phyloP scores from a whole-genome alignment of 2,797 vertebrate species.

The Emydoidea blandingii region DNA sequence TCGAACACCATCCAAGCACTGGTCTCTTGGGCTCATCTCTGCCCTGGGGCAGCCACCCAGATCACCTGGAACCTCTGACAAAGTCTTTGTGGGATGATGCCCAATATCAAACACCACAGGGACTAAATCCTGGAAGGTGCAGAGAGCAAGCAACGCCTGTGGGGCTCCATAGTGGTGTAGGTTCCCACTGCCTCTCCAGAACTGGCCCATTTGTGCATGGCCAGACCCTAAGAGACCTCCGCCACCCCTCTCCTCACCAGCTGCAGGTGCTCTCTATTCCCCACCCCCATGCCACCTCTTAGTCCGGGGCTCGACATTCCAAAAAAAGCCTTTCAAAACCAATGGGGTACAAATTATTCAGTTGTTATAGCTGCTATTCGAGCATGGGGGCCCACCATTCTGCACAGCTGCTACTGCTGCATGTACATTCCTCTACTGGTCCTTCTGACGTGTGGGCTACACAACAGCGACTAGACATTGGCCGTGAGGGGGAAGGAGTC shows the following conservation, averaged over 20 bases:
- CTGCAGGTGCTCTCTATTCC: fast-evolving
- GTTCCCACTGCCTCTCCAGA: fast-evolving
- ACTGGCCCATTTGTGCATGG: not conserved
- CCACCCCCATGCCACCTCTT: not conserved
- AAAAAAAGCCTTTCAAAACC: not conserved
- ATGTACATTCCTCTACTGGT: fast-evolving
- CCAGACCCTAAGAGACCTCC: not conserved
- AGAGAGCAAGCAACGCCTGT: not conserved
- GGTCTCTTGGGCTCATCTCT: not conserved
- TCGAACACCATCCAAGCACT: no score
- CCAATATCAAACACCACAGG: no score
- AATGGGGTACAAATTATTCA: conserved; percentile 6
- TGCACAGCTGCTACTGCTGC: conserved; percentile 41
- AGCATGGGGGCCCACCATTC: not conserved
- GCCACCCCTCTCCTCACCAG: not conserved
- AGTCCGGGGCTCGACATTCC: not conserved
- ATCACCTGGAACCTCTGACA: no score
- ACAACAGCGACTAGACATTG: not conserved
- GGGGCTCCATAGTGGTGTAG: not conserved
- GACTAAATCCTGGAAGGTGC: no score
- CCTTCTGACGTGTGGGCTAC: conserved; percentile 57
- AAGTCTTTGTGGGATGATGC: no score
- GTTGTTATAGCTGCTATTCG: not conserved
- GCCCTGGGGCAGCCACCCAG: no score
- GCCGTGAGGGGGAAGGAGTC: not conserved